phyloP scores from a whole-genome alignment of 2,797 vertebrate genomes.

The Epinephelus coioides region DNA sequence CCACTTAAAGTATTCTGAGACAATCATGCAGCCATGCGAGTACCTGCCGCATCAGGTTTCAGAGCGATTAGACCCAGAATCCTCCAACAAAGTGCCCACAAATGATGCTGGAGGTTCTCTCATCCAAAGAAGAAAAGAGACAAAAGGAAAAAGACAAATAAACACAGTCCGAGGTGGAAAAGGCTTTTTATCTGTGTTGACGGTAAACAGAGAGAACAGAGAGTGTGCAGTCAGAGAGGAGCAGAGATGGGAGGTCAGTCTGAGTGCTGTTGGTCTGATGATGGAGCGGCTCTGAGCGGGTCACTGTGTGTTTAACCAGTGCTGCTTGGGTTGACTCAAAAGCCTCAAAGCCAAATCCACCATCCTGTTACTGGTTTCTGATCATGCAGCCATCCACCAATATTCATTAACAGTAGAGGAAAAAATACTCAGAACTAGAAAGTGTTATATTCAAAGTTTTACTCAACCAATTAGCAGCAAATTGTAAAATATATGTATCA shows the following conservation, averaged over 20 bases:
- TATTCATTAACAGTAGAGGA: not conserved
- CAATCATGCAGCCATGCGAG: not conserved
- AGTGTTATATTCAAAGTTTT: not conserved
- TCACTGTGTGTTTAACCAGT: slow-evolving; percentile 26
- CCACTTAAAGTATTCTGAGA: not conserved
- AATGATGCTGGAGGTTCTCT: slow-evolving; percentile 27
- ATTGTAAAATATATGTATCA: not conserved
- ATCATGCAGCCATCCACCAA: not conserved
- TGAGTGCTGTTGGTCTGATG: slow-evolving; percentile 27
- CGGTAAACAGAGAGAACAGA: slow-evolving; percentile 61
- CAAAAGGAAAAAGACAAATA: slow-evolving; percentile 45
- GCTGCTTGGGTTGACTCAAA: slow-evolving; percentile 51
- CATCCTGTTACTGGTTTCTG: slow-evolving; percentile 2
- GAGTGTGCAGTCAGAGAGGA: slow-evolving; percentile 5
- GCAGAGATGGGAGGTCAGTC: slow-evolving; percentile 18
- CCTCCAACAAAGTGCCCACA: slow-evolving; percentile 40
- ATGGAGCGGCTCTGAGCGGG: slow-evolving; percentile 20
- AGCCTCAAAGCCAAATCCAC: slow-evolving; percentile 35
- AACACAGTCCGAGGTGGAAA: slow-evolving; percentile 39
- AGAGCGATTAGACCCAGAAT: slow-evolving; percentile 36
- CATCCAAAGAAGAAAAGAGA: slow-evolving; percentile 26
- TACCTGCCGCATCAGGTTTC: slow-evolving; percentile 38
- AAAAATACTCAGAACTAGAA: not conserved
- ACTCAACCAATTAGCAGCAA: not conserved
- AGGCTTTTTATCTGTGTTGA: slow-evolving; percentile 55